Evolutionary conservation across 2,113 vertebrate genomes (phyloP).

Genomic region (Erinaceus europaeus): DNA sequence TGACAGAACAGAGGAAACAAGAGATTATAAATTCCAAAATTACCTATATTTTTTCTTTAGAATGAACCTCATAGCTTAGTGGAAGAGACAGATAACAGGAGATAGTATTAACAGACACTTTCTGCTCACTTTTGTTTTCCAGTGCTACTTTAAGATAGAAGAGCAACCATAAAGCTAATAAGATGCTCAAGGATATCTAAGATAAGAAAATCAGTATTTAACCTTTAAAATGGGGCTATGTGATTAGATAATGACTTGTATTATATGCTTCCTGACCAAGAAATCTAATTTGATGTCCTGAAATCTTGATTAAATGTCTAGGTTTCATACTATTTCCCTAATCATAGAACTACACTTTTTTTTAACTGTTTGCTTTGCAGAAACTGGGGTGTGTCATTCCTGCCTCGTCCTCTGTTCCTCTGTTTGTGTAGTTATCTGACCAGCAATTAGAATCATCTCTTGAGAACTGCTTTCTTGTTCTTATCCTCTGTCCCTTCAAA

Average conservation of each 20-base stretch:
- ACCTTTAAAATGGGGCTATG: conserved; percentile 2
- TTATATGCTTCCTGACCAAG: neutral
- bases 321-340: conserved; percentile 21
- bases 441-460: neutral
- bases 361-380: neutral
- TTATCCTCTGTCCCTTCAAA: neutral
- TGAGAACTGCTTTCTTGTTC: neutral
- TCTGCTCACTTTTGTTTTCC: neutral
- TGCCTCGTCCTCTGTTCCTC: neutral
- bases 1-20: neutral
- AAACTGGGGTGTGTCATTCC: neutral
- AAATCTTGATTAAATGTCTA: conserved; percentile 35
- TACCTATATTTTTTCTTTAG: neutral
- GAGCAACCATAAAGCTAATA: neutral
- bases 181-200: neutral
- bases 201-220: conserved; percentile 4
- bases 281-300: conserved; percentile 1
- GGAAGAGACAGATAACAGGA: neutral
- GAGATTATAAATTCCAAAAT: neutral
- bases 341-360: neutral
- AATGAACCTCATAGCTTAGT: neutral
- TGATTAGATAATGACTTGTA: neutral
- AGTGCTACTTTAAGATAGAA: neutral
- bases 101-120: neutral
- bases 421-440: neutral